Base-by-base conservation (phyloP, 1,140 invertebrate genomes). In the Aphidius ervi region DNA sequence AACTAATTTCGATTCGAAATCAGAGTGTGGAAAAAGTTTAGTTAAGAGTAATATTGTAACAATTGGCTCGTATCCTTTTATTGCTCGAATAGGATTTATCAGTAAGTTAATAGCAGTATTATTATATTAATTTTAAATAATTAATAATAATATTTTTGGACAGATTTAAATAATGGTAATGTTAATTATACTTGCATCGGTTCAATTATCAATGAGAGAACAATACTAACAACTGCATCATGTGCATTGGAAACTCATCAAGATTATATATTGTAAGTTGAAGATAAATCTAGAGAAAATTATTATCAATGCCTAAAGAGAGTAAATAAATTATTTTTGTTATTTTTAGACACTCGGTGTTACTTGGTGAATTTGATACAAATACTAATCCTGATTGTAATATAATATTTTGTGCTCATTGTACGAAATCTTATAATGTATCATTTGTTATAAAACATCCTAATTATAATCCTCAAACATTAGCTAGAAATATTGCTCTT, bases 361-460 rank as follows among this genome's bases (percentile, higher is more conserved):
- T 70, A 5, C 60, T 74, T 39, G 73, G 73, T 4, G 68, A 74
- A 58, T 72, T 64, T 54, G 63, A 74, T 49, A 57, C 59, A 39
- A 59, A 66, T 9, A 67, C 55, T 6, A 60, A 73, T 68, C 66
- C 71, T 8, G 70, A 74, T 55, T 71, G 71, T 39, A 72, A 68
- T 62, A 7, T 49, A 10, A 63, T 71, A 20, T 68, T 71, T 58
- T 73, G 71, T 61, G 69, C 66, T 9, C 67, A 63, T 37, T 59
- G 65, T 37, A 46, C 58, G 31, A 57, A 53, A 31, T 67, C 64
- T 40, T 63, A 69, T 48, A 63, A 73, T 45, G 67, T 74, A 53
- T 74, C 73, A n/a, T 72, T 73, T 39, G 61, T 74, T 5, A 63
- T 74, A 47, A 74, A 74, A 62, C 69, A 74, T 66, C 72, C 73